phyloP scores from a whole-genome alignment of 1,140 invertebrate genomes.

The Helicoverpa zea region DNA sequence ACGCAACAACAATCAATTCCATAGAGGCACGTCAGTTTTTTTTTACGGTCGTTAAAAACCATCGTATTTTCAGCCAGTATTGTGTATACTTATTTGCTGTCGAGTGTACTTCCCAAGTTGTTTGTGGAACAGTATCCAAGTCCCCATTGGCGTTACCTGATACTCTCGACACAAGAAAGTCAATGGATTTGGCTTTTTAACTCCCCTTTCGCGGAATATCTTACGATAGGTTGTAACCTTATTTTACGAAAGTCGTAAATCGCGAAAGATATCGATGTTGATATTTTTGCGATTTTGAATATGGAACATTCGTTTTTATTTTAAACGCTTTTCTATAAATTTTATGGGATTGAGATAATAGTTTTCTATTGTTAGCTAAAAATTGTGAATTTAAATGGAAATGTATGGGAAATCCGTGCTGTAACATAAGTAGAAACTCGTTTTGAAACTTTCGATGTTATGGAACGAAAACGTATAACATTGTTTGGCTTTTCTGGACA shows the following conservation, averaged over 20 bases:
- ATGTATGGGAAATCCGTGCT: neutral
- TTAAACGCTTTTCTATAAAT: neutral
- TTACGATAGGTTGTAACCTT: slow-evolving; percentile 29
- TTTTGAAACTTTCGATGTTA: neutral
- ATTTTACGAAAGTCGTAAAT: slow-evolving; percentile 8
- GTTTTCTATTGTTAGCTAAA: neutral
- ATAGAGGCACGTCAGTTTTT: no score
- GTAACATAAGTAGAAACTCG: slow-evolving; percentile 4
- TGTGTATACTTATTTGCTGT: neutral
- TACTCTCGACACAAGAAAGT: slow-evolving; percentile 38
- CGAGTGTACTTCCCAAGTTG: slow-evolving; percentile 19
- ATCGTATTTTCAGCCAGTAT: neutral
- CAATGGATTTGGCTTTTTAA: slow-evolving; percentile 45
- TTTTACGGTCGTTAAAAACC: neutral
- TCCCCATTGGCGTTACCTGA: slow-evolving; percentile 35
- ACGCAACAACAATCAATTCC: no score
- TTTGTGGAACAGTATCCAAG: slow-evolving; percentile 3
- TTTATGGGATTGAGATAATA: neutral
- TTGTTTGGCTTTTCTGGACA: neutral
- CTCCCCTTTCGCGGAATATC: slow-evolving; percentile 29
- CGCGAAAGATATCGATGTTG: slow-evolving; percentile 1
- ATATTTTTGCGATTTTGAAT: slow-evolving; percentile 18
- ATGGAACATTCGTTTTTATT: slow-evolving; percentile 23
- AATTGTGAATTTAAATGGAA: neutral
- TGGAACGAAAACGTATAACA: neutral